phyloP scores from a whole-genome alignment of 2,888 invertebrate species.

The Cheiracanthium punctorium region DNA sequence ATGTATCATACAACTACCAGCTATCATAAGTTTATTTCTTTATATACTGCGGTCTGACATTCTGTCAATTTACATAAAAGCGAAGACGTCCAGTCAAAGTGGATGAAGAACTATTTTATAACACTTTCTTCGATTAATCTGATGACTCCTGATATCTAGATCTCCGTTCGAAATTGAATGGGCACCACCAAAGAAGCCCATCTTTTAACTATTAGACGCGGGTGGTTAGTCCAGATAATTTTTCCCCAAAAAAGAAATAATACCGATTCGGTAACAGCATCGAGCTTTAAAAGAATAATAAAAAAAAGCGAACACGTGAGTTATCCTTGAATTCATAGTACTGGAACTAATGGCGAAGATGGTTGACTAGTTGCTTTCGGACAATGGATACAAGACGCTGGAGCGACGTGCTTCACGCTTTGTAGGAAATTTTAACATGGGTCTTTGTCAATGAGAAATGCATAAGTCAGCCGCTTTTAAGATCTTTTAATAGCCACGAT shows the following conservation, averaged over 20 bases:
- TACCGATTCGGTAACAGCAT: not conserved
- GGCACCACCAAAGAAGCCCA: not conserved
- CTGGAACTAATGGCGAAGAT: slow-evolving; percentile 60
- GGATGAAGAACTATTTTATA: too few species aligned
- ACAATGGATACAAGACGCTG: not conserved
- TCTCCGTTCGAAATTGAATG: not conserved
- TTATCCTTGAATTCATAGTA: slow-evolving; percentile 45
- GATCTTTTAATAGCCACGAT: not conserved
- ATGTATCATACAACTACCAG: too few species aligned
- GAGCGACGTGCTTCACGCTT: slow-evolving; percentile 51
- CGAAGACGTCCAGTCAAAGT: too few species aligned
- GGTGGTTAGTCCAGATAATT: slow-evolving; percentile 4
- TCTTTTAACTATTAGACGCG: slow-evolving; percentile 7
- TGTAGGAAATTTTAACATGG: slow-evolving; percentile 40
- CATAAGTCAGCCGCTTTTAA: not conserved
- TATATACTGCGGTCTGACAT: too few species aligned
- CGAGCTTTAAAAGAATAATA: too few species aligned
- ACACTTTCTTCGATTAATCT: too few species aligned
- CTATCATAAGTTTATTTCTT: too few species aligned
- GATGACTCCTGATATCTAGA: not conserved
- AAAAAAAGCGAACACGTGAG: slow-evolving; percentile 19
- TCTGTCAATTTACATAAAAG: too few species aligned
- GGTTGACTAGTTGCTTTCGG: not conserved
- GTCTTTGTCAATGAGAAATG: slow-evolving; percentile 20
- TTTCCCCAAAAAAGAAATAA: not conserved